Base-by-base conservation (phyloP, 2,888 invertebrate species). In the Colostygia pectinataria region DNA sequence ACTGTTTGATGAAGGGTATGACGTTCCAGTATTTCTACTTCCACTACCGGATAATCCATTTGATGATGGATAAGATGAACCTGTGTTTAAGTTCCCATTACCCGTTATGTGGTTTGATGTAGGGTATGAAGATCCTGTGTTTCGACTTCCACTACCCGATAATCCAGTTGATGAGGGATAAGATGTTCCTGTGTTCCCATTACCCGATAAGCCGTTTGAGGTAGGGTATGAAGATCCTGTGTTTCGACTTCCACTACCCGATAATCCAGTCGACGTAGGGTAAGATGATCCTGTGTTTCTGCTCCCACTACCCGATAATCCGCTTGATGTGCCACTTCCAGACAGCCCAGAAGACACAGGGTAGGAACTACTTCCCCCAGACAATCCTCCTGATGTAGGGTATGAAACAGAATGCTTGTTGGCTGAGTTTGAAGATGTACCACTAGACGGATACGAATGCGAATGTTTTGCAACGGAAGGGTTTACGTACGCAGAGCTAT, bases 1-100 rank as follows among this genome's bases (percentile, higher is more conserved):
- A 37, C 9, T 25, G 2, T 32, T 33, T 10, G 41, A 41, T n/a
- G n/a, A n/a, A n/a, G n/a, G n/a, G 23, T 27, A 37, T 1, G 37
- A 27, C 14, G 1, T 6, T 27, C 37, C 37, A 5, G 23, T 23
- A 5, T 29, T 31, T 6, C 1, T 9, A 5, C 9, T 8, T 8
- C 27, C 10, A 18, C 15, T 38, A 7, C 37, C 12, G 2, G 28
- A 12, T 18, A 28, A 8, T 4, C 28, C 18, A 15, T 27, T 38
- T 12, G 18, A 28, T 18, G 6, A 2, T 4, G 28, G 37, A 9
- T 27, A 38, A 9, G 9, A 7, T n/a, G 15, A 10, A 4, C n/a
- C 6, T 2, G 14, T 2, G 12, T 29, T 15, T 15, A 2, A 15
- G 14, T 7, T 10, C 8, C 27, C 33, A 15, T 12, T 27, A 3